Percentiles rank a stretch among this genome's conserved stretches.
These are phyloP conservation scores for Dermochelys coriacea DNA, from an alignment of 2,797 vertebrate genomes.

Conservation along the genomic window DNA sequence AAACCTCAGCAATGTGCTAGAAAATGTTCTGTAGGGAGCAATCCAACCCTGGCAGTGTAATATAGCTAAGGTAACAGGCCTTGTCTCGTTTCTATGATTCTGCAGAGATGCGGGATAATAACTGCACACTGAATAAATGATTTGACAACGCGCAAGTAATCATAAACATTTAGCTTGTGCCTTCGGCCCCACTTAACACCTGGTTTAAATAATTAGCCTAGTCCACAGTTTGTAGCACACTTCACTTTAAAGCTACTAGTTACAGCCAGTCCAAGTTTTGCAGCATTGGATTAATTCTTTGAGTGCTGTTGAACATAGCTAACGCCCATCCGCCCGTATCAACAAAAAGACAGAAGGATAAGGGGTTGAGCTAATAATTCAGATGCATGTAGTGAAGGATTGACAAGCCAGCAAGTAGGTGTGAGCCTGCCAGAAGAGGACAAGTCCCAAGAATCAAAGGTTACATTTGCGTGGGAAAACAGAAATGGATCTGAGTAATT, in stretches of 20 bases:
- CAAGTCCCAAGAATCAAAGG: background rate
- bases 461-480: slow-evolving; percentile 46
- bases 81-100: background rate
- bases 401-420: background rate
- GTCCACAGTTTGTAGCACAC: background rate
- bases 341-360: accelerated
- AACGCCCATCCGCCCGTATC: background rate
- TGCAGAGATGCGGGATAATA: background rate
- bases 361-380: background rate
- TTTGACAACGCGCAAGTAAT: background rate
- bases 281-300: background rate
- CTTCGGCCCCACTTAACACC: background rate
- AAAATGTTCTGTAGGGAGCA: background rate
- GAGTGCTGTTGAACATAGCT: background rate
- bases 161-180: background rate
- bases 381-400: background rate
- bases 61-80: accelerated
- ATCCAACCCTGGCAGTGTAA: background rate
- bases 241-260: background rate
- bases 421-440: background rate
- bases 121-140: background rate
- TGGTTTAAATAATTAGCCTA: background rate
- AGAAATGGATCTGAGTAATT: slow-evolving; percentile 31
- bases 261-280: accelerated
- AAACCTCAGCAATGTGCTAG: background rate